Percentiles rank a stretch among this genome's conserved stretches.
These are phyloP conservation scores for Noctua janthe DNA, from an alignment of 2,888 invertebrate species.

Conservation along the genomic window DNA sequence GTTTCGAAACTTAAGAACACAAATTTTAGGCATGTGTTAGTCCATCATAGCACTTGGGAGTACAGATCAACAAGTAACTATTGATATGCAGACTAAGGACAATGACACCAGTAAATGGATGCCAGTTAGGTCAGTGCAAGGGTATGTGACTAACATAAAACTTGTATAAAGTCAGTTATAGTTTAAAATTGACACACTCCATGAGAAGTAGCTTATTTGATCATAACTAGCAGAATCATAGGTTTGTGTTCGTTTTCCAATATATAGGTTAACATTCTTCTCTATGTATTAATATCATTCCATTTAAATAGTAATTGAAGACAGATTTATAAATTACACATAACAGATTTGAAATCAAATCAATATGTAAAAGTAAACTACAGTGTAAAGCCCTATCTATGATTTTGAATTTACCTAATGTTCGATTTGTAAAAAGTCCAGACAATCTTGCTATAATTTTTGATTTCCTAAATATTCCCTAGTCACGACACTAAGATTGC, in stretches of 20 bases:
- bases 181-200: conserved; percentile 9
- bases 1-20: conserved; percentile 20
- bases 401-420: conserved; percentile 32
- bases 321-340: conserved; percentile 18
- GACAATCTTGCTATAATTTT: conserved; percentile 21
- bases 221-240: conserved; percentile 15
- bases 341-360: conserved; percentile 36
- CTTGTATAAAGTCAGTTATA: not conserved
- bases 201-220: not conserved
- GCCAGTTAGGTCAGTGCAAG: conserved; percentile 19
- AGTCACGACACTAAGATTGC: conserved; percentile 71
- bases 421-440: conserved; percentile 13
- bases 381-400: conserved; percentile 3
- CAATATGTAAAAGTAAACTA: conserved; percentile 7
- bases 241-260: not conserved
- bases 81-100: conserved; percentile 10
- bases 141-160: not conserved
- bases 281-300: not conserved
- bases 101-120: conserved; percentile 17
- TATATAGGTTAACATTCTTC: not conserved
- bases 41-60: conserved; percentile 16
- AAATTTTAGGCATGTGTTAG: conserved; percentile 20
- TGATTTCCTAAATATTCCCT: conserved; percentile 44
- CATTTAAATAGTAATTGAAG: conserved; percentile 12
- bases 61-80: conserved; percentile 7